These are phyloP conservation scores for Napeogenes inachia DNA, from an alignment of 2,888 invertebrate genomes.

Conservation along the genomic window DNA sequence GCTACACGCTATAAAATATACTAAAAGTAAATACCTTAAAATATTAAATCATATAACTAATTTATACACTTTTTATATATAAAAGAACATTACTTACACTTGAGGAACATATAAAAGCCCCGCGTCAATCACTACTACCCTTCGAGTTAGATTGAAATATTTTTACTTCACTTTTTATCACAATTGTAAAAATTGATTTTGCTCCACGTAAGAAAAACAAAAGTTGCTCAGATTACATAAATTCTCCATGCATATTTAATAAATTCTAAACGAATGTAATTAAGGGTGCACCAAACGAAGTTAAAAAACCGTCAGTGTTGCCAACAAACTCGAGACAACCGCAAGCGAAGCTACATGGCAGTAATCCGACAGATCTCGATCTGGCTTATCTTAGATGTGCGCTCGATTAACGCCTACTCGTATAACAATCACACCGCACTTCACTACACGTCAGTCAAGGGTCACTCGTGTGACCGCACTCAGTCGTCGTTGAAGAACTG, in stretches of 20 bases:
- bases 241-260: neutral
- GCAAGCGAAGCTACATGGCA: constrained; percentile 7
- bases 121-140: neutral
- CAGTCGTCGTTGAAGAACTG: constrained; percentile 40
- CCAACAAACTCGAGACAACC: neutral
- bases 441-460: no score
- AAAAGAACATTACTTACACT: constrained; percentile 35
- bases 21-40: constrained; percentile 35
- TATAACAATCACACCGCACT: no score
- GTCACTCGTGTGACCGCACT: constrained; percentile 12
- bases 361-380: neutral
- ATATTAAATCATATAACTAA: constrained; percentile 31
- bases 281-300: constrained; percentile 13
- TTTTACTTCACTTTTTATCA: no score
- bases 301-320: constrained; percentile 15
- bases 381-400: no score
- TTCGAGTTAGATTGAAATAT: no score
- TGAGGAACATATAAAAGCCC: constrained; percentile 35
- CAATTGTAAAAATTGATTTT: no score
- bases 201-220: no score
- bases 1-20: constrained; percentile 28
- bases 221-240: neutral
- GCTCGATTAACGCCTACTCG: no score
- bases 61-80: constrained; percentile 32
- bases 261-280: neutral